Conservation (phyloP, 2,888 invertebrate species). For the Escarpia spicata region DNA sequence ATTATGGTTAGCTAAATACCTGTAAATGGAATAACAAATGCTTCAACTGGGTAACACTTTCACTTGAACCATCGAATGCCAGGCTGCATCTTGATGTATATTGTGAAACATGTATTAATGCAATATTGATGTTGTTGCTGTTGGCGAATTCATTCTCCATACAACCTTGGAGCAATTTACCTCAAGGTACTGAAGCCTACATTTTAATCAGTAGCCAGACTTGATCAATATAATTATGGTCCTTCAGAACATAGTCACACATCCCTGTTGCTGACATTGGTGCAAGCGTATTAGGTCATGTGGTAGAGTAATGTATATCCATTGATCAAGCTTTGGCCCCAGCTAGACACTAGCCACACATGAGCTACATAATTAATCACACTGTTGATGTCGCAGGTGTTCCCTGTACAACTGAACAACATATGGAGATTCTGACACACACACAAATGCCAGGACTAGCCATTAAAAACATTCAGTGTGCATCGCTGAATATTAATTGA, state of each 20-base stretch:
- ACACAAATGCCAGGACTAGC: neutral
- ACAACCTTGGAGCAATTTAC: neutral
- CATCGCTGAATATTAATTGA: neutral
- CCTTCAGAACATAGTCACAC: neutral
- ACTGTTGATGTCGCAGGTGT: neutral
- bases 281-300: neutral
- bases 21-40: neutral
- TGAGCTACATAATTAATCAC: slow-evolving; percentile 13
- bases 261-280: neutral
- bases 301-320: neutral
- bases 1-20: neutral
- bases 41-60: neutral
- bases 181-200: neutral
- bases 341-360: neutral
- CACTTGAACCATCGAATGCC: neutral
- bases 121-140: neutral
- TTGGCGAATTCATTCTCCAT: neutral
- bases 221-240: slow-evolving; percentile 12
- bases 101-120: neutral
- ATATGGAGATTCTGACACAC: neutral
- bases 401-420: neutral
- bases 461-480: neutral
- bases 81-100: neutral
- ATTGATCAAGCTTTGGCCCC: neutral
- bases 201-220: neutral